Evolutionary conservation across 1,140 invertebrate species (phyloP).

Genomic region (Ruditapes philippinarum): DNA sequence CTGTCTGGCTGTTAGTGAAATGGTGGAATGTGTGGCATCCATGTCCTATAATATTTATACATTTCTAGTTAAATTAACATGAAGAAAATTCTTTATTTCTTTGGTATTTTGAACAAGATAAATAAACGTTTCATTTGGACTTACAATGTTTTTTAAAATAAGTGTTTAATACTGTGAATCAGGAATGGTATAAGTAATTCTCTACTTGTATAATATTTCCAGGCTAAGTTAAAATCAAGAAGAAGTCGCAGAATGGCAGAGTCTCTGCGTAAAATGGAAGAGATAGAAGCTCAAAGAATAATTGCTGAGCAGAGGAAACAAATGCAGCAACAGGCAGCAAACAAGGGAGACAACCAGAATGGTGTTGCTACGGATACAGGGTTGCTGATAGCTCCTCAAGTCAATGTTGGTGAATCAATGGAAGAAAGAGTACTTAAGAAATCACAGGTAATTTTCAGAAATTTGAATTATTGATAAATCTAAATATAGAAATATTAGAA

Average conservation of each 20-base stretch:
- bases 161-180: no score
- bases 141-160: no score
- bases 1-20: no score
- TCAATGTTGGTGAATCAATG: slow-evolving; percentile 74
- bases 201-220: no score
- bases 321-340: slow-evolving; percentile 72
- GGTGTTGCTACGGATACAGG: slow-evolving; percentile 64
- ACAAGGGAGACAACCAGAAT: slow-evolving; percentile 13
- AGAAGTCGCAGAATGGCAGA: slow-evolving; percentile 75
- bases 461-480: neutral
- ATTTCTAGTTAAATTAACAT: no score
- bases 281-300: slow-evolving; percentile 80
- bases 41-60: no score
- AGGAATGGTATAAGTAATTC: no score
- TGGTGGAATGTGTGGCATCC: no score
- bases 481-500: no score
- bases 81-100: no score
- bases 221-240: slow-evolving; percentile 81
- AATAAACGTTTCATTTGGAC: no score
- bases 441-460: slow-evolving; percentile 79
- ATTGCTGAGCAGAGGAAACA: slow-evolving; percentile 80
- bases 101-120: no score
- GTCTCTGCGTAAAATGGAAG: slow-evolving; percentile 77
- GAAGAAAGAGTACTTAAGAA: slow-evolving; percentile 83
- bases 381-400: slow-evolving; percentile 78